Conservation (phyloP, 2,113 vertebrate species). For the Clarias macrocephalus region DNA sequence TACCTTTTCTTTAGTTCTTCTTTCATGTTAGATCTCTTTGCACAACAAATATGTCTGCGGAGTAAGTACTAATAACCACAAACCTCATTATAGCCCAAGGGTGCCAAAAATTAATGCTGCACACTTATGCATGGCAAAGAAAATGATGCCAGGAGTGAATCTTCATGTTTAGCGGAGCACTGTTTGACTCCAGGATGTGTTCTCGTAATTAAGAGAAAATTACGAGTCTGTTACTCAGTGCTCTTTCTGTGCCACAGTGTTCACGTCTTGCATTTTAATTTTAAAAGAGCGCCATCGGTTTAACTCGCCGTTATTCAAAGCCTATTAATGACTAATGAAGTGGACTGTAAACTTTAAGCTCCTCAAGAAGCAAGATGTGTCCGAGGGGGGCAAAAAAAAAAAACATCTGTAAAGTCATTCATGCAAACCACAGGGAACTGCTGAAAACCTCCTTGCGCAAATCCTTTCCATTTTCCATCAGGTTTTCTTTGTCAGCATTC, state of each 20-base stretch:
- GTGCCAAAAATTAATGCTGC: slow-evolving; percentile 48
- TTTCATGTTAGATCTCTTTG: slow-evolving; percentile 21
- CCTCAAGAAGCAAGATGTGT: not conserved
- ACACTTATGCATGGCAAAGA: slow-evolving; percentile 43
- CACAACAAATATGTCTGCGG: slow-evolving; percentile 45
- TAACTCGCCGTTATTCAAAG: slow-evolving; percentile 26
- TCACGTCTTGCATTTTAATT: slow-evolving; percentile 50
- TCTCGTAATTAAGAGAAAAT: slow-evolving; percentile 58
- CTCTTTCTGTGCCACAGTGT: slow-evolving; percentile 43
- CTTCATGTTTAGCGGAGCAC: slow-evolving; percentile 41
- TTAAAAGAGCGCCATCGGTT: slow-evolving; percentile 1
- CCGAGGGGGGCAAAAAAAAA: not conserved
- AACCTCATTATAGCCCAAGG: slow-evolving; percentile 45
- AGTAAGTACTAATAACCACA: slow-evolving; percentile 48
- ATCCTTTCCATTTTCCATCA: not conserved
- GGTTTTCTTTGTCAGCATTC: not conserved
- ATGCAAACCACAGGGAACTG: not conserved
- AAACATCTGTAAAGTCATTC: not conserved
- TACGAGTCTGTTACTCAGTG: slow-evolving; percentile 47
- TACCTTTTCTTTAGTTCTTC: not conserved
- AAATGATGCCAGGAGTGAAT: slow-evolving; percentile 41
- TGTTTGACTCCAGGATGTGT: slow-evolving; percentile 50
- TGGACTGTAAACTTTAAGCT: slow-evolving; percentile 7
- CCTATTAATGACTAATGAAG: slow-evolving; percentile 36
- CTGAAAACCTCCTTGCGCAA: not conserved